Conservation (phyloP, 2,113 vertebrate genomes). For the Serilophus lunatus region DNA sequence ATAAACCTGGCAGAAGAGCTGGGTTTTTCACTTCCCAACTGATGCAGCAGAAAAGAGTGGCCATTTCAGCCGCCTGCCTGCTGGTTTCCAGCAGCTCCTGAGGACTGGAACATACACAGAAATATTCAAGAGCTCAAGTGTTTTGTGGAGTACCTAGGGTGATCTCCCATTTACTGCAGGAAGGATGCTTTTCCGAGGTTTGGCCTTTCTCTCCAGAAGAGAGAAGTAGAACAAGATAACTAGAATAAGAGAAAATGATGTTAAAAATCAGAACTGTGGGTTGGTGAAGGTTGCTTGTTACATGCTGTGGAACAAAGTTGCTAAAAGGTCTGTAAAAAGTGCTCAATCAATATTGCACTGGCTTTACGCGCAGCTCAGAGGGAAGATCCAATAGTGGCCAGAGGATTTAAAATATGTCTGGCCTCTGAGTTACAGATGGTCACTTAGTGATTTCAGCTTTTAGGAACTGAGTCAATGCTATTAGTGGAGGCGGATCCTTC, state of each 20-base stretch:
- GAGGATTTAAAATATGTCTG: neutral
- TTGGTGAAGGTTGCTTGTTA: neutral
- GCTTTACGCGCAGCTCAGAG: neutral
- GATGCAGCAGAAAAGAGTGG: neutral
- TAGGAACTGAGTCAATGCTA: neutral
- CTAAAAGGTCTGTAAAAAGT: neutral
- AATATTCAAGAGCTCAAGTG: neutral
- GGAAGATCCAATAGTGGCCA: neutral
- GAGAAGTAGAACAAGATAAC: neutral
- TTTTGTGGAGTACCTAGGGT: neutral
- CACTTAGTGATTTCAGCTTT: neutral
- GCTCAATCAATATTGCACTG: neutral
- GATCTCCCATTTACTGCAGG: neutral
- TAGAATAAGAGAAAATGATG: neutral
- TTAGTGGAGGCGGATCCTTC: neutral
- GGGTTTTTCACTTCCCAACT: neutral
- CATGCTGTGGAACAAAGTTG: neutral
- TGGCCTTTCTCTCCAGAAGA: neutral
- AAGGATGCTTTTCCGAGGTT: neutral
- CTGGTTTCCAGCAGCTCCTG: neutral
- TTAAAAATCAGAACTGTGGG: neutral
- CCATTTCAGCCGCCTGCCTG: neutral
- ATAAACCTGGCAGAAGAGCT: neutral
- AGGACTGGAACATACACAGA: neutral
- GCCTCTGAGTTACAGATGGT: neutral